These are phyloP conservation scores for Apantesis nais DNA, from an alignment of 2,888 invertebrate genomes.

Conservation along the genomic window DNA sequence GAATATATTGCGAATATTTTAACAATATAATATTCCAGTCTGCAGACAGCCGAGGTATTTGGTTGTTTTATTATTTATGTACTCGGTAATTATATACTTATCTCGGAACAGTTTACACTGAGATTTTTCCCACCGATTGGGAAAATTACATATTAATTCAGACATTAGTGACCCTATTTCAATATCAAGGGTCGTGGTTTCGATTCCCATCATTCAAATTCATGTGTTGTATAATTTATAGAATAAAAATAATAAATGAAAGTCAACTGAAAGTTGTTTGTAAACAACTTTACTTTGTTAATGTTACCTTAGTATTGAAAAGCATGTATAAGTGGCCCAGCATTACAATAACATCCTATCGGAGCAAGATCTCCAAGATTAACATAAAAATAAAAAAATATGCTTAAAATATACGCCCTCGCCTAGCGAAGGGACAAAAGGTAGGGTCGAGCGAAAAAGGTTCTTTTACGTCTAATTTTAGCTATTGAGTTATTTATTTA, in stretches of 20 bases:
- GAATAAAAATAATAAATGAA: no score
- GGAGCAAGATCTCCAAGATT: slow-evolving; percentile 15
- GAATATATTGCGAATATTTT: slow-evolving; percentile 60
- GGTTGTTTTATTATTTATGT: slow-evolving; percentile 76
- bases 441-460: slow-evolving; percentile 14
- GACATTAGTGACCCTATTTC: no score
- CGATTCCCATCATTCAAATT: no score
- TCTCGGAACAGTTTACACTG: no score
- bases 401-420: slow-evolving; percentile 25
- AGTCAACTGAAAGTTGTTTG: background rate
- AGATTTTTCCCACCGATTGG: no score
- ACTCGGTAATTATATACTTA: no score
- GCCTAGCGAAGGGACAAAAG: slow-evolving; percentile 31
- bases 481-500: background rate
- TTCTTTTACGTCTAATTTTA: slow-evolving; percentile 13
- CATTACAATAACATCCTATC: slow-evolving; percentile 15
- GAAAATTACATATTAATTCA: no score
- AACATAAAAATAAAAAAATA: slow-evolving; percentile 19
- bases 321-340: slow-evolving; percentile 9
- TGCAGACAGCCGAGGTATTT: slow-evolving; percentile 56
- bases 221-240: no score
- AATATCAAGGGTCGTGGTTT: no score
- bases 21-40: slow-evolving; percentile 52
- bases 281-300: background rate
- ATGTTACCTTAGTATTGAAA: slow-evolving; percentile 19